A percentile compares a stretch with the other conserved stretches of the same genome.
These are phyloP conservation scores for Pangasius mekongensis DNA, from an alignment of 2,797 vertebrate species.

Conservation along the genomic window DNA sequence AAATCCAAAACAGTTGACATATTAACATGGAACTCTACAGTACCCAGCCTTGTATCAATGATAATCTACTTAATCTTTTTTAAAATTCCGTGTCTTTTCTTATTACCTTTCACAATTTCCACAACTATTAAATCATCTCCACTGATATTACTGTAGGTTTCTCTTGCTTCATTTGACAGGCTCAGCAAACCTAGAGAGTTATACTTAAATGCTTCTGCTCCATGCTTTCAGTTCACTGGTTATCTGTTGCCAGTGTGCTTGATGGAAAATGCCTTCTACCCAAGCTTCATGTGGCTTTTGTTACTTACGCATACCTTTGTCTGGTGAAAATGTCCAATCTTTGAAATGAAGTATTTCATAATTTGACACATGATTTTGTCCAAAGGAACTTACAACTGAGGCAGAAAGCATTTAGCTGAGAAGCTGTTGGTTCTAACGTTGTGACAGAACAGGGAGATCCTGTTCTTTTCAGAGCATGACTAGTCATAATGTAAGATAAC, in stretches of 20 bases:
- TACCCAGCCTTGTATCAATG: background rate
- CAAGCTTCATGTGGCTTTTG: background rate
- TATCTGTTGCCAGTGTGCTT: background rate
- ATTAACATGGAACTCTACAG: background rate
- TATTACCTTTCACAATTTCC: background rate
- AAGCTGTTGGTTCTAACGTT: background rate
- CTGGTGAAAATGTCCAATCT: background rate
- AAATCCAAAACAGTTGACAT: conserved; percentile 7
- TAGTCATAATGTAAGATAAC: background rate
- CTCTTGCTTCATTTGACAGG: background rate
- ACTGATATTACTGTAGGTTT: background rate
- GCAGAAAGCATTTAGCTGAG: background rate
- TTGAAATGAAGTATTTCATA: background rate
- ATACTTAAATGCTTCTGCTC: no score
- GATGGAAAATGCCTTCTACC: background rate
- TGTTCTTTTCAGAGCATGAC: background rate
- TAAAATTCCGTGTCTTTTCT: background rate
- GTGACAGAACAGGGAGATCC: background rate
- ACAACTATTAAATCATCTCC: background rate
- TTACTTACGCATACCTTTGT: background rate
- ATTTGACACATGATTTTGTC: background rate
- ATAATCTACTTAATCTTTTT: background rate
- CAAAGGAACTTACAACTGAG: background rate
- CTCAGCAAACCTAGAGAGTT: background rate
- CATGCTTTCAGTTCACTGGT: background rate